Evolutionary conservation across 2,113 vertebrate genomes (phyloP), one percentile per base, ranked within the genome.

Genomic region (Microcebus lehilahytsara): DNA sequence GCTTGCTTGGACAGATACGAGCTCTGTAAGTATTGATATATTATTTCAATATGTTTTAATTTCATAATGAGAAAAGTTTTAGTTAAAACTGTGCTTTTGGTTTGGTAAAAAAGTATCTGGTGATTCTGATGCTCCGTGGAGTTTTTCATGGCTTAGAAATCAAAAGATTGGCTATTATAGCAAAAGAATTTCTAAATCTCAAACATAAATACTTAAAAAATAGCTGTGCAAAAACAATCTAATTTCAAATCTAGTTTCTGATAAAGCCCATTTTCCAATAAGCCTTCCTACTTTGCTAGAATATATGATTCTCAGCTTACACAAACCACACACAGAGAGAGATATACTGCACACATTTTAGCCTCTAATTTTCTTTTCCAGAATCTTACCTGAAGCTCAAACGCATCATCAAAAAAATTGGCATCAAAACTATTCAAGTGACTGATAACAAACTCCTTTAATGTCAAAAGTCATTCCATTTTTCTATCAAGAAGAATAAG

Each of bases 381-480:
- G 96, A 97, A 97, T 96, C 81, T 97, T 78, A 98, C 95, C 71
- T 96, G 95, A 97, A 98, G 60, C 66, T 94, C 53, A 60, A 96
- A 97, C 3, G n/a, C 6, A 23, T 84, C 67, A 96, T 95, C 91
- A 96, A 96, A 98, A 98, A 83, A 97, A 92, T 92, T 97, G 94
- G 66, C 96, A 98, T 79, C 97, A 93, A 92, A 97, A 97, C 53
- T 96, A 95, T 72, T 98, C 85, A 97, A 98, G 92, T 96, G 97
- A 98, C 93, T 97, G 98, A 98, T 98, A 98, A 98, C 91, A 98
- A 98, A 98, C 97, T 96, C 97, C 71, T 56, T 96, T 97, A 95
- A 97, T 98, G 96, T 98, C 97, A 98, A 97, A 98, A 98, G 95
- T 96, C 84, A 97, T 98, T 98, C 96, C 92, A 98, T 97, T 98